A percentile compares a stretch with the other conserved stretches of the same genome.
phyloP scores from a whole-genome alignment of 2,113 vertebrate species.

The Micronisus gabar region DNA sequence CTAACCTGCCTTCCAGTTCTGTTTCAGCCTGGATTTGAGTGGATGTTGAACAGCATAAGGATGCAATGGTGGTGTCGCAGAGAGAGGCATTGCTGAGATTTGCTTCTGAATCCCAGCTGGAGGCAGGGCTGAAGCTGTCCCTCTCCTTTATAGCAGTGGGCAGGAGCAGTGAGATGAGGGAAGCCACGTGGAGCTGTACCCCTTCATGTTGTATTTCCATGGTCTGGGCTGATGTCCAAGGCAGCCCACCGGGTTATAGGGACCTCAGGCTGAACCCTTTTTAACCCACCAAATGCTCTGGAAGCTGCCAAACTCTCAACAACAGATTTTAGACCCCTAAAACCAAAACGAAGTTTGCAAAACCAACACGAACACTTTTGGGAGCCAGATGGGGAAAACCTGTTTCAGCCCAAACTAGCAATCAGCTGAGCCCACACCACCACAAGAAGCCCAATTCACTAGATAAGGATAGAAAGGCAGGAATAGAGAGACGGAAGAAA shows the following conservation, averaged over 20 bases:
- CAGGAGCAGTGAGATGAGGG: background rate
- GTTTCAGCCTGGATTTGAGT: background rate
- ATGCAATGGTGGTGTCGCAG: accelerated
- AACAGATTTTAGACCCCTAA: background rate
- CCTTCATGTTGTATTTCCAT: background rate
- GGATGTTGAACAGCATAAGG: background rate
- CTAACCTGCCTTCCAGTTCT: background rate
- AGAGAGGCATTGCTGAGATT: background rate
- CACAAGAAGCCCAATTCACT: background rate
- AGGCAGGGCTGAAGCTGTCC: background rate
- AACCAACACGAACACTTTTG: background rate
- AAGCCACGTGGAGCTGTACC: background rate
- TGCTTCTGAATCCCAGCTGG: background rate
- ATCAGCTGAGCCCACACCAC: background rate
- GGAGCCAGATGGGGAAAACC: background rate
- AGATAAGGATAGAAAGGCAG: background rate
- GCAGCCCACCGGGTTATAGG: background rate
- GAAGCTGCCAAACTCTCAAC: background rate
- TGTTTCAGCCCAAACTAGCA: background rate
- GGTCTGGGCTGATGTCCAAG: background rate
- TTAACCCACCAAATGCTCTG: background rate
- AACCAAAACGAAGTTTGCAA: background rate
- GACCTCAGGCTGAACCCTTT: background rate
- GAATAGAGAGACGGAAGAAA: background rate
- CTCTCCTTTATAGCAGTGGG: background rate